Evolutionary conservation across 2,797 vertebrate species (phyloP).

Genomic region (Anas capensis): DNA sequence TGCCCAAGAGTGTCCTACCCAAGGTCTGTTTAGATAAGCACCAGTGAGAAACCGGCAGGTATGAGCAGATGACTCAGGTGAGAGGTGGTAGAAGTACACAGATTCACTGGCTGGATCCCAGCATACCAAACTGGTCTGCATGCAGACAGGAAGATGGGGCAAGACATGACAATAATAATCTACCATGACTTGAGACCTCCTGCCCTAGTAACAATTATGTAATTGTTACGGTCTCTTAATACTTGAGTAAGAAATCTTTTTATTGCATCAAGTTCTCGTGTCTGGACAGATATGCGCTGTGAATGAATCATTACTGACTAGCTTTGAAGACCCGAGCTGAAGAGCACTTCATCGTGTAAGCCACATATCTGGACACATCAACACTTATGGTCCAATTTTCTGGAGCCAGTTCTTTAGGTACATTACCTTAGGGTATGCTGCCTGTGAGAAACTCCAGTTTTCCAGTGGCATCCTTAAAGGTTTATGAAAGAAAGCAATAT

Average conservation of each 20-base stretch:
- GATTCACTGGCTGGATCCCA: not conserved
- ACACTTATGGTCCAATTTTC: conserved; percentile 28
- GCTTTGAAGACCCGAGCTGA: conserved; percentile 45
- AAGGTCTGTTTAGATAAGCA: not conserved
- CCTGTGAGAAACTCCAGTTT: conserved; percentile 11
- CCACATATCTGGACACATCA: conserved; percentile 53
- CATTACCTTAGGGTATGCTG: not conserved
- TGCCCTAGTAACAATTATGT: not conserved
- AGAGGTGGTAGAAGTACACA: not conserved
- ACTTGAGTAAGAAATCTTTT: conserved; percentile 29
- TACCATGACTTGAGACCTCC: not conserved
- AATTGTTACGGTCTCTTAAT: conserved; percentile 11
- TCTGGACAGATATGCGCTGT: conserved; percentile 48
- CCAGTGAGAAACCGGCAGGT: not conserved
- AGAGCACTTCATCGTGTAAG: conserved; percentile 31
- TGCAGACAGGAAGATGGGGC: not conserved
- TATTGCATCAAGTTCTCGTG: conserved; percentile 56
- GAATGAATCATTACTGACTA: conserved; percentile 49
- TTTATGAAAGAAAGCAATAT: not conserved
- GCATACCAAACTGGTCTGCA: not conserved
- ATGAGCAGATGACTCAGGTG: not conserved
- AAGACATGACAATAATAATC: not conserved
- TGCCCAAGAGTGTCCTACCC: not conserved
- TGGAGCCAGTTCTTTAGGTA: conserved; percentile 24
- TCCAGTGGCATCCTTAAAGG: not conserved